phyloP scores from a whole-genome alignment of 2,113 vertebrate genomes.

The Nesogale talazaci region DNA sequence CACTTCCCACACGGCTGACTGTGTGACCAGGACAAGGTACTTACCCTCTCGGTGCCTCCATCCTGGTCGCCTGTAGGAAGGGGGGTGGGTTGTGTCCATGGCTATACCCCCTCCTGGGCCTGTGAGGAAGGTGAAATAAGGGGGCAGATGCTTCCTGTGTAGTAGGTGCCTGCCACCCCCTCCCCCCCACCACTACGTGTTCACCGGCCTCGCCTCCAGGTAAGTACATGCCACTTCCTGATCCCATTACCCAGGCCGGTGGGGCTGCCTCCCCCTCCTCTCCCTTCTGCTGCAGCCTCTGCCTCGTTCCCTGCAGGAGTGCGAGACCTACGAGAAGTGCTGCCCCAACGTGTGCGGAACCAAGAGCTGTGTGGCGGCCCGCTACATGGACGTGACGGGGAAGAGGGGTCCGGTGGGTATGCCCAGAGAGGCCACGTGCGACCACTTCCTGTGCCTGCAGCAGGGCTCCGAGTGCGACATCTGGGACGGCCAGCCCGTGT shows the following conservation, averaged over 20 bases:
- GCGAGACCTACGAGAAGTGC: conserved; percentile 96
- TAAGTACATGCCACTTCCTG: background rate
- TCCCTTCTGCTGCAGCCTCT: background rate
- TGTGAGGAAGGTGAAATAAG: background rate
- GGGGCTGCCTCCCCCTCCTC: accelerated
- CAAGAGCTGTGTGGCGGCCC: conserved; percentile 95
- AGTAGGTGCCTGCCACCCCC: too few species aligned
- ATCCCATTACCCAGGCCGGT: accelerated
- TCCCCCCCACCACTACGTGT: too few species aligned
- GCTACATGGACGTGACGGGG: conserved; percentile 91
- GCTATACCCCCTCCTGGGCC: accelerated
- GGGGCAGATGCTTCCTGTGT: background rate
- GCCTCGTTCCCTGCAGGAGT: conserved; percentile 88
- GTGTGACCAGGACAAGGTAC: background rate
- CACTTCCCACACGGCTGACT: background rate
- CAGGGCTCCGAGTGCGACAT: conserved; percentile 97
- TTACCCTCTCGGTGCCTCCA: background rate
- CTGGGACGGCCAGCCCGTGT: conserved; percentile 96
- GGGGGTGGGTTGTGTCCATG: background rate
- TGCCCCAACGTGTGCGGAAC: conserved; percentile 98
- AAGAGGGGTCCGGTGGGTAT: conserved; percentile 91
- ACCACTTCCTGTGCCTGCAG: conserved; percentile 95
- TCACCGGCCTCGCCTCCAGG: too few species aligned
- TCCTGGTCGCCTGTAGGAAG: background rate
- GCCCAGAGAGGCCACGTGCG: conserved; percentile 93